phyloP scores from a whole-genome alignment of 2,113 vertebrate genomes.

The Circaetus gallicus region DNA sequence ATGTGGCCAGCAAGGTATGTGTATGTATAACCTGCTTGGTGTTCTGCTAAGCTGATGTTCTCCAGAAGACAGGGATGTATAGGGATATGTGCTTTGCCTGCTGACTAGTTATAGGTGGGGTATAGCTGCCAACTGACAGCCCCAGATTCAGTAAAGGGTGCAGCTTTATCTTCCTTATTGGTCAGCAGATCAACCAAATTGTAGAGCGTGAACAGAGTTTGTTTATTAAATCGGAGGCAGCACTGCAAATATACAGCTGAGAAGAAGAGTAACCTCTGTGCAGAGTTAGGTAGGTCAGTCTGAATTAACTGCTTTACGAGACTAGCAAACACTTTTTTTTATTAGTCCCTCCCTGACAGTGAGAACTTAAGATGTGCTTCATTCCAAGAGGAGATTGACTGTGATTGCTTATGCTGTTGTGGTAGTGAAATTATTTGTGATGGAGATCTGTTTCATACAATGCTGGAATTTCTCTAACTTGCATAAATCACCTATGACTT shows the following conservation, averaged over 20 bases:
- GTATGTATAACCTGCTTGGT: not conserved
- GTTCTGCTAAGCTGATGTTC: not conserved
- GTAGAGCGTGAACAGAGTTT: not conserved
- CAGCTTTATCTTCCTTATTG: not conserved
- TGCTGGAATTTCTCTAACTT: not conserved
- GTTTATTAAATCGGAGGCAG: not conserved
- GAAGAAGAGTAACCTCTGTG: not conserved
- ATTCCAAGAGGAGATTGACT: not conserved
- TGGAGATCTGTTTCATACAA: not conserved
- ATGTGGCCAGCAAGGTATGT: not conserved
- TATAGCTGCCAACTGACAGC: not conserved
- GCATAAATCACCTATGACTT: not conserved
- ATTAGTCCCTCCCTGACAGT: not conserved
- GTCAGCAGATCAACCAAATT: not conserved
- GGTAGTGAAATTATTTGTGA: not conserved
- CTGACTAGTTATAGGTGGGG: not conserved
- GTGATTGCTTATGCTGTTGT: not conserved
- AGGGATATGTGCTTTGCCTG: not conserved
- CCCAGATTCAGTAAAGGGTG: not conserved
- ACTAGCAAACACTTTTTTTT: not conserved
- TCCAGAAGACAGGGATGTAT: not conserved
- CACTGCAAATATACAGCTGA: not conserved
- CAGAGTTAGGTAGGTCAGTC: not conserved
- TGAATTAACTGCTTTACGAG: not conserved
- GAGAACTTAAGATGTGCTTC: not conserved